Evolutionary conservation across 2,113 vertebrate species (phyloP).

Genomic region (Agapornis roseicollis): DNA sequence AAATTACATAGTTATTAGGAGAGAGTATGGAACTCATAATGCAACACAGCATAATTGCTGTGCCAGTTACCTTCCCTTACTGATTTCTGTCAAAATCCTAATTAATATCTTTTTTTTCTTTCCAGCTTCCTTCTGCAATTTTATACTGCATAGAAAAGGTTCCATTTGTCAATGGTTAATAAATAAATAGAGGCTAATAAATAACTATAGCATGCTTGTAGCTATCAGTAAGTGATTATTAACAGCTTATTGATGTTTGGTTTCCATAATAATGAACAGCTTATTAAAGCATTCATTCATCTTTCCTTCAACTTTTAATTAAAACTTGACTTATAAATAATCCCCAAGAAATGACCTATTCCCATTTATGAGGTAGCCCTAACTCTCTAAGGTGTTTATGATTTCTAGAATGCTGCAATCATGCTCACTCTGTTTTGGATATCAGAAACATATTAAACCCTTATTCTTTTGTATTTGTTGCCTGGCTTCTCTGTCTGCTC

Average conservation of each 20-base stretch:
- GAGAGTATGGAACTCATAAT: background rate
- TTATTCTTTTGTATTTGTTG: background rate
- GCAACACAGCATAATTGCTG: background rate
- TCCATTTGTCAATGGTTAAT: background rate
- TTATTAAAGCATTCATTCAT: constrained; percentile 13
- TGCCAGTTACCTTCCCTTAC: background rate
- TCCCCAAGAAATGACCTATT: background rate
- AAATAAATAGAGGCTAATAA: background rate
- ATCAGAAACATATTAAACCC: background rate
- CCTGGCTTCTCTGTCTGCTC: background rate
- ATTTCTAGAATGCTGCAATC: background rate
- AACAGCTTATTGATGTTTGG: background rate
- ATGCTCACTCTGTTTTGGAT: background rate
- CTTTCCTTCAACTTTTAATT: constrained; percentile 11
- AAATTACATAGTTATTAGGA: constrained; percentile 5
- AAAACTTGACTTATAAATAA: constrained; percentile 15
- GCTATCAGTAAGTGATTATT: background rate
- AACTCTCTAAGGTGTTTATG: background rate
- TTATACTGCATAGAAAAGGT: background rate
- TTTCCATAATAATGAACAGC: background rate
- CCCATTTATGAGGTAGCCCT: background rate
- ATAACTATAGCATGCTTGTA: background rate
- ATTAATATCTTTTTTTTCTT: background rate
- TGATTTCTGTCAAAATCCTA: background rate
- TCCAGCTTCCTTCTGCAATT: background rate